Evolutionary conservation across 2,888 invertebrate genomes (phyloP).

Genomic region (Acronicta leporina): DNA sequence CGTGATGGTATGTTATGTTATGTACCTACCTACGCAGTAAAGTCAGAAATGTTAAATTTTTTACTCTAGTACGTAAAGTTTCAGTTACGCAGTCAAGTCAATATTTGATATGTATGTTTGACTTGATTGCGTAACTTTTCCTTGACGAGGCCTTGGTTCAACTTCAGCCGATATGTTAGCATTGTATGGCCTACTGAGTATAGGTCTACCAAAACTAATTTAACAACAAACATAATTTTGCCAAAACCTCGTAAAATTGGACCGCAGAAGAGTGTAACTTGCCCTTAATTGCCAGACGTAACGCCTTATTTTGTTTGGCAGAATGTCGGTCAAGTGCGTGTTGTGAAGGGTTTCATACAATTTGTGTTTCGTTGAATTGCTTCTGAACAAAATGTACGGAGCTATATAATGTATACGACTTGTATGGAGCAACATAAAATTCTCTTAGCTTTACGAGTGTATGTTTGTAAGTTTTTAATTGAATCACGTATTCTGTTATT

Average conservation of each 20-base stretch:
- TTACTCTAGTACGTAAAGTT: too few species aligned
- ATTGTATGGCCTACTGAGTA: too few species aligned
- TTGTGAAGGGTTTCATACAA: conserved; percentile 43
- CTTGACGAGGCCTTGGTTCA: too few species aligned
- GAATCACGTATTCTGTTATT: background rate
- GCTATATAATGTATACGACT: conserved; percentile 5
- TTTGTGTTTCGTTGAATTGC: conserved; percentile 42
- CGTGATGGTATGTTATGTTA: too few species aligned
- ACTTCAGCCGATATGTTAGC: too few species aligned
- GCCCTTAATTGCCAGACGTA: conserved; percentile 41
- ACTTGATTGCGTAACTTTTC: too few species aligned
- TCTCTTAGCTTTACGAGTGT: background rate
- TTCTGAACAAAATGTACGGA: conserved; percentile 23
- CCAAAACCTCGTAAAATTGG: conserved; percentile 33
- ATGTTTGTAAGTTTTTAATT: too few species aligned
- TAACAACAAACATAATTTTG: conserved; percentile 31
- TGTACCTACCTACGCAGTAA: too few species aligned
- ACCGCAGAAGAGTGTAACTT: conserved; percentile 16
- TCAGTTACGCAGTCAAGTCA: too few species aligned
- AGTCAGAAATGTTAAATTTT: too few species aligned
- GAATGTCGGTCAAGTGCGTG: conserved; percentile 37
- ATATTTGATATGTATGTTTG: too few species aligned
- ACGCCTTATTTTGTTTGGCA: conserved; percentile 42
- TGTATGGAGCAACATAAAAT: background rate
- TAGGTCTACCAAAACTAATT: conserved; percentile 20